Base-by-base conservation (phyloP, 37 sponge, comb jelly and placozoan genomes). In the Axinella damicornis region DNA sequence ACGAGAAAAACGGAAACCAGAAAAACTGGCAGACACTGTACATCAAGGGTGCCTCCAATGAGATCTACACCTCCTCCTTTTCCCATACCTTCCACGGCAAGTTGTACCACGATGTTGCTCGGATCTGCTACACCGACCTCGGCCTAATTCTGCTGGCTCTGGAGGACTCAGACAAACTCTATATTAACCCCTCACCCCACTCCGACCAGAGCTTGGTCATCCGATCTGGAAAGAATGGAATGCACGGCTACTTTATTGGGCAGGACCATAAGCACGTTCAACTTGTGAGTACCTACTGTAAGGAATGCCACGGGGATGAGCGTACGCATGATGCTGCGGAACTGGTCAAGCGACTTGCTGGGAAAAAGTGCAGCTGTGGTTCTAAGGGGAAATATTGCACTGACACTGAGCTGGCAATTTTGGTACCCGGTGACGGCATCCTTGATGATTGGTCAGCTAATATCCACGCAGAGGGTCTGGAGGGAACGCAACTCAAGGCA, bases 111-210 rank as follows among this genome's bases (percentile, higher is more conserved):
- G 90, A 90, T 63, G 88, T 81, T 38, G 95, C 82, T 20, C 40
- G 53, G 32, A 57, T 89, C 6, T 98, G 98, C 54, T 93, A 83
- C 38, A 79, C 74, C n/a, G 54, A 87, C 61, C 53, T 92, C 22
- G 82, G 81, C 63, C 75, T 95, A 38, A 78, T 90, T 11, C 58
- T 98, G 74, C 60, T 98, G 27, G 92, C 92, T 21, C 63, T 95
- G 2, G 87, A 90, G 52, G 59, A 79, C 41, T 22, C 19, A 15
- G 27, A 57, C 21, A 68, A 53, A 38, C 46, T 9, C 9, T 9
- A 46, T n/a, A n/a, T 81, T 21, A 87, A 83, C 60, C 91, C 86
- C n/a, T 46, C 70, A 13, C 12, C 34, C 18, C 5, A 32, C 27
- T 40, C 25, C 1, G 1, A 35, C 37, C 46, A 59, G 31, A 56